Conservation (phyloP, 2,113 vertebrate species). For the Aptenodytes patagonicus region DNA sequence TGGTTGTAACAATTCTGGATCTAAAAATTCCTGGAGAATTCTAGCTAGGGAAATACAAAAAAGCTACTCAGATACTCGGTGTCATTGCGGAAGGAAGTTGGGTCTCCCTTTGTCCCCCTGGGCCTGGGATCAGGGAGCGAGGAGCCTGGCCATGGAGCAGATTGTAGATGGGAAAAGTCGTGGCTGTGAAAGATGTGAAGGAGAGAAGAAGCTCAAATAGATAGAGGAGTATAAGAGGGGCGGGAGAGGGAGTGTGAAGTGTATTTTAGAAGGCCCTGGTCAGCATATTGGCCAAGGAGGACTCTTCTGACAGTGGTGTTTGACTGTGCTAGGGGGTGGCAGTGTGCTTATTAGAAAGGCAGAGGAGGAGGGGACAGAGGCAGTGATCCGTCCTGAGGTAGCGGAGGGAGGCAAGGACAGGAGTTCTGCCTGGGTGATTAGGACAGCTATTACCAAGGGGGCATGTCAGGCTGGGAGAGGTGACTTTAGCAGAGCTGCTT, state of each 20-base stretch:
- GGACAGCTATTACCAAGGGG: constrained; percentile 3
- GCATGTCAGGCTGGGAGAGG: background rate
- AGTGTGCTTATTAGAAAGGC: background rate
- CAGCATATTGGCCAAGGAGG: background rate
- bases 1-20: background rate
- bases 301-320: background rate
- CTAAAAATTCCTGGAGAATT: background rate
- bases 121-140: accelerated
- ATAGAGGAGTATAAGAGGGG: background rate
- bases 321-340: background rate
- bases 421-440: constrained; percentile 43
- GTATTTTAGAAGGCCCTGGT: background rate
- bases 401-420: constrained; percentile 43
- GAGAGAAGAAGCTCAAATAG: background rate
- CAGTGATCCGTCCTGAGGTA: constrained; percentile 21
- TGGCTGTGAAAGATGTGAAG: background rate
- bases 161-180: background rate
- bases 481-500: constrained; percentile 37
- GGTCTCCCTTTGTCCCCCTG: background rate
- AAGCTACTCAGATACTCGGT: background rate
- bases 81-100: background rate
- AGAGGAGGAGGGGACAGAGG: constrained; percentile 21
- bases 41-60: background rate
- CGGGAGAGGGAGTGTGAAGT: background rate
- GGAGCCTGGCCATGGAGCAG: background rate